Percentiles rank a stretch among this genome's conserved stretches.
Conservation (phyloP, 2,888 invertebrate species). For the Anticlea derivata region DNA sequence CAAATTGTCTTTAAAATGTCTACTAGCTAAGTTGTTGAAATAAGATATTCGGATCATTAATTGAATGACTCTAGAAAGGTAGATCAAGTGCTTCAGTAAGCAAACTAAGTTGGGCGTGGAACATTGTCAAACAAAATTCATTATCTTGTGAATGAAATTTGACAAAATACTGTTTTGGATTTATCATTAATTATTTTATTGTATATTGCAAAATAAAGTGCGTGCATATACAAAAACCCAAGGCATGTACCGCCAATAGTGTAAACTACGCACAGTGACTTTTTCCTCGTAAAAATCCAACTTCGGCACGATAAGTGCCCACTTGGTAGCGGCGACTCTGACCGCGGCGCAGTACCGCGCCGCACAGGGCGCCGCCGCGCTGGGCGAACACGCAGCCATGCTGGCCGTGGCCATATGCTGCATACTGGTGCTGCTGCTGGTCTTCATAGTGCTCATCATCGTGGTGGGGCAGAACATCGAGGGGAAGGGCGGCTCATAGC, state of each 20-base stretch:
- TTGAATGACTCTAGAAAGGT: constrained; percentile 2
- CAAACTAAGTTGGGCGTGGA: too few species aligned
- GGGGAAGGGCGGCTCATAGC: constrained; percentile 83
- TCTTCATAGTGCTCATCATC: constrained; percentile 92
- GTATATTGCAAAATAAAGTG: too few species aligned
- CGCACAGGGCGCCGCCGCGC: constrained; percentile 70
- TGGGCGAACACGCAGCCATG: constrained; percentile 86
- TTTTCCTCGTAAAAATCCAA: not conserved
- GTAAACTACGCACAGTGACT: not conserved
- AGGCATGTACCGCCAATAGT: not conserved
- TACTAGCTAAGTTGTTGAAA: not conserved
- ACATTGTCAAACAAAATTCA: too few species aligned
- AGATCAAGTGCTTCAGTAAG: not conserved
- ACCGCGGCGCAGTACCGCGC: constrained; percentile 63
- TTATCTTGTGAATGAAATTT: too few species aligned
- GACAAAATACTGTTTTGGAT: too few species aligned
- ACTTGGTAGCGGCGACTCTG: constrained; percentile 61
- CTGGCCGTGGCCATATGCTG: constrained; percentile 93
- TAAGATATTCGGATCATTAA: not conserved
- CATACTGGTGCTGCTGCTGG: constrained; percentile 90
- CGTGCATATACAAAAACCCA: too few species aligned
- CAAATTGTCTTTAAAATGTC: constrained; percentile 24
- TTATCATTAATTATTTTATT: too few species aligned
- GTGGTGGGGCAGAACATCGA: constrained; percentile 91
- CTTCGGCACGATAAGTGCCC: constrained; percentile 55